phyloP scores from a whole-genome alignment of 2,888 invertebrate genomes.

The Caenorhabditis plicata region DNA sequence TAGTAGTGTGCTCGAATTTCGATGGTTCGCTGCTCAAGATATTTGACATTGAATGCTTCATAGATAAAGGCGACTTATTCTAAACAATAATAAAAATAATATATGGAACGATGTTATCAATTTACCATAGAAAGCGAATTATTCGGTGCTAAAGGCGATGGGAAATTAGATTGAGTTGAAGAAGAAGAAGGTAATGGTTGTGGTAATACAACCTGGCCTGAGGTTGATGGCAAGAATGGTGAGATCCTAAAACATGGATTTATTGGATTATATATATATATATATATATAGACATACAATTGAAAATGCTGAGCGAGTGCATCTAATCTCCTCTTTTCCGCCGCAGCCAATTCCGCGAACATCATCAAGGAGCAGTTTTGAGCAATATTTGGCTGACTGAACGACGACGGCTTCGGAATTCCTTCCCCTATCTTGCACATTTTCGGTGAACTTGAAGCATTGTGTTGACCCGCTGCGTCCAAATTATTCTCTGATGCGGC shows the following conservation, averaged over 20 bases:
- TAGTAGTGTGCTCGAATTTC: conserved; percentile 36
- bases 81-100: too few relatives aligned
- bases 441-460: conserved; percentile 19
- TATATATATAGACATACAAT: too few relatives aligned
- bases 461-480: conserved; percentile 2
- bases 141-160: conserved; percentile 3
- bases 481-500: conserved; percentile 33
- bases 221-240: conserved; percentile 5
- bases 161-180: conserved; percentile 4
- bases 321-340: conserved; percentile 13
- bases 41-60: conserved; percentile 29
- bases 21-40: conserved; percentile 23
- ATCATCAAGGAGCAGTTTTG: conserved; percentile 24
- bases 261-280: background rate
- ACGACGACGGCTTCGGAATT: background rate
- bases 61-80: too few relatives aligned
- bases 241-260: background rate
- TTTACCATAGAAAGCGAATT: background rate
- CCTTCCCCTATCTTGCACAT: conserved; percentile 33
- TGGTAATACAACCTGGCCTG: background rate
- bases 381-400: background rate
- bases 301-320: conserved; percentile 11
- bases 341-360: conserved; percentile 42
- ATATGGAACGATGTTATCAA: conserved; percentile 14
- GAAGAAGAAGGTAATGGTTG: background rate